These are phyloP conservation scores for Myiagra hebetior DNA, from an alignment of 2,113 vertebrate genomes.

Conservation along the genomic window DNA sequence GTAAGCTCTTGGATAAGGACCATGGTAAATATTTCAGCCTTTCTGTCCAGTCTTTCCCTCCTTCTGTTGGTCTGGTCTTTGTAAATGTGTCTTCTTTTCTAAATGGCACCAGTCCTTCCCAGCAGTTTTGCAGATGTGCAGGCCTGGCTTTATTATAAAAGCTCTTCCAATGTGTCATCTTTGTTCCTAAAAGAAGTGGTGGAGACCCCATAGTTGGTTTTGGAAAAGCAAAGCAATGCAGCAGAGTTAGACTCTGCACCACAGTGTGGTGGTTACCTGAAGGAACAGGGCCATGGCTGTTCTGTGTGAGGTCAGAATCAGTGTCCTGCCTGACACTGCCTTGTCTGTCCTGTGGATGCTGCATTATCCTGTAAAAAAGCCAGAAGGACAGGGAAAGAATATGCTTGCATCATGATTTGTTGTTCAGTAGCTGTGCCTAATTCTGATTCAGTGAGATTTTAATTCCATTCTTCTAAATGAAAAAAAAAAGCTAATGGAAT, in stretches of 20 bases:
- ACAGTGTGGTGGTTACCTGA: neutral
- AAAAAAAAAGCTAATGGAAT: neutral
- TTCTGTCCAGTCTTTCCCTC: neutral
- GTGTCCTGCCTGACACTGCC: neutral
- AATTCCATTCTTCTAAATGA: neutral
- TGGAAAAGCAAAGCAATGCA: neutral
- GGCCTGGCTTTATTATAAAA: neutral
- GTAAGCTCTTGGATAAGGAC: neutral
- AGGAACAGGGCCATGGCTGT: neutral
- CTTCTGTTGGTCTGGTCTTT: neutral
- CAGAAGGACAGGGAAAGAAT: neutral
- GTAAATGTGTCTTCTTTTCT: neutral
- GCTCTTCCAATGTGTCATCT: neutral
- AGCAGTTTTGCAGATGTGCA: neutral
- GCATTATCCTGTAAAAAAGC: neutral
- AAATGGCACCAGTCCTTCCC: neutral
- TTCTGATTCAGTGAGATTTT: neutral
- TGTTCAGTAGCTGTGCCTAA: neutral
- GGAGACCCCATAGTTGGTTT: neutral
- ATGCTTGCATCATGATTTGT: neutral
- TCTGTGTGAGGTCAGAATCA: neutral
- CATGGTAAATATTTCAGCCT: neutral
- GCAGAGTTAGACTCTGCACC: neutral
- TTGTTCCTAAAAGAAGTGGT: neutral
- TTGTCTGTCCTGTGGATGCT: neutral